These are phyloP conservation scores for Pygmarrhopalites habei DNA, from an alignment of 1,140 invertebrate species.

Conservation along the genomic window DNA sequence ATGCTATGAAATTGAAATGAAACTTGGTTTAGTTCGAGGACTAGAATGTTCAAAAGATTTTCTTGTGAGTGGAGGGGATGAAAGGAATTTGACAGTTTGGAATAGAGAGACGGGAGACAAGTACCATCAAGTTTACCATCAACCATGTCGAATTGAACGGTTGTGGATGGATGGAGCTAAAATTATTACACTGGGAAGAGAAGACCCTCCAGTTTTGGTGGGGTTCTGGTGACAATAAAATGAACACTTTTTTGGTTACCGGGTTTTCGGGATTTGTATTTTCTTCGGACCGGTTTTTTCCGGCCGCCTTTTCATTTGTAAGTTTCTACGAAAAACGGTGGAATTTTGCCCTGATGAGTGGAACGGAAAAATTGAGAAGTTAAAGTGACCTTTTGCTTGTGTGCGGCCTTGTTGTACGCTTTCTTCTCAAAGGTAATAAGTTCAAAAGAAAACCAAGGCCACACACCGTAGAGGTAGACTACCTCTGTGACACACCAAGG, in stretches of 20 bases:
- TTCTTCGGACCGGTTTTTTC: too few relatives aligned
- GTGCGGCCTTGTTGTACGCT: too few relatives aligned
- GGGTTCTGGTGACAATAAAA: constrained; percentile 9
- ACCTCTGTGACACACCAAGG: too few relatives aligned
- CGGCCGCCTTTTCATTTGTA: too few relatives aligned
- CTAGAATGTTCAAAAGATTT: constrained; percentile 7
- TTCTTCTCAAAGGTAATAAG: too few relatives aligned
- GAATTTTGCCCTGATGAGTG: too few relatives aligned
- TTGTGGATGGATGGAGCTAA: constrained; percentile 19
- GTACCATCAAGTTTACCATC: constrained; percentile 16
- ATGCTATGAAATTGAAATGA: constrained; percentile 10
- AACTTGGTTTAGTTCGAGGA: constrained; percentile 14
- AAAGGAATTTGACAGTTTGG: constrained; percentile 16
- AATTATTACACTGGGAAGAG: constrained; percentile 15
- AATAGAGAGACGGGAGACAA: constrained; percentile 15
- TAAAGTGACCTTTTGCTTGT: too few relatives aligned
- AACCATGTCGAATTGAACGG: constrained; percentile 15
- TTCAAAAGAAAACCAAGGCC: too few relatives aligned
- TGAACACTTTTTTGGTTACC: not conserved
- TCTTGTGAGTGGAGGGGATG: constrained; percentile 21
- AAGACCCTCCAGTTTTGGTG: constrained; percentile 20
- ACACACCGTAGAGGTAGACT: too few relatives aligned
- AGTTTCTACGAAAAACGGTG: too few relatives aligned
- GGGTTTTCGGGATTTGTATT: too few relatives aligned
- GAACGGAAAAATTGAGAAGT: too few relatives aligned